These are phyloP conservation scores for Tauraco hartlaubi DNA, from an alignment of 2,797 vertebrate genomes.

Conservation along the genomic window DNA sequence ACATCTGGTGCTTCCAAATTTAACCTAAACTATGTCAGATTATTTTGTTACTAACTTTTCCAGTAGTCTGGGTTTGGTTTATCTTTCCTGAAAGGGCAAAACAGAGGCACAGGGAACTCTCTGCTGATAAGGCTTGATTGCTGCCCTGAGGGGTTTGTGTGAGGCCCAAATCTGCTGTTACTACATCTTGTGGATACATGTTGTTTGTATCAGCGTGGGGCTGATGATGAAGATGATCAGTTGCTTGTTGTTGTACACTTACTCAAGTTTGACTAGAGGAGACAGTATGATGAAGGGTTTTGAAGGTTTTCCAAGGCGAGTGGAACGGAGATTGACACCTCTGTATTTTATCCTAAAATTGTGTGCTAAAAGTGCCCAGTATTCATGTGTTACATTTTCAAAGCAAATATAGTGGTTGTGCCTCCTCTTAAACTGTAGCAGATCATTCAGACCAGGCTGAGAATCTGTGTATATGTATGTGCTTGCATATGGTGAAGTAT, in stretches of 20 bases:
- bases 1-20: not conserved
- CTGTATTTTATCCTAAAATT: not conserved
- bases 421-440: not conserved
- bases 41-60: not conserved
- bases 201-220: fast-evolving
- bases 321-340: not conserved
- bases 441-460: not conserved
- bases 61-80: not conserved
- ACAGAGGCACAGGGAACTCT: not conserved
- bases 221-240: not conserved
- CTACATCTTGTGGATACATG: not conserved
- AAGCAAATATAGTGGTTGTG: not conserved
- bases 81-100: not conserved
- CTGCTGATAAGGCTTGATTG: not conserved
- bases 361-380: not conserved
- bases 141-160: not conserved
- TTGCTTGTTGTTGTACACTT: not conserved
- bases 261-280: not conserved
- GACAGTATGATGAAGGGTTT: not conserved
- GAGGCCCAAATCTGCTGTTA: not conserved
- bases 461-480: not conserved
- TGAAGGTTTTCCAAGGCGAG: not conserved
- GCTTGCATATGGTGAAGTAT: not conserved
- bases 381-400: not conserved
- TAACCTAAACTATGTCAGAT: not conserved